These are phyloP conservation scores for Eupithecia subumbrata DNA, from an alignment of 2,888 invertebrate genomes.

Conservation along the genomic window DNA sequence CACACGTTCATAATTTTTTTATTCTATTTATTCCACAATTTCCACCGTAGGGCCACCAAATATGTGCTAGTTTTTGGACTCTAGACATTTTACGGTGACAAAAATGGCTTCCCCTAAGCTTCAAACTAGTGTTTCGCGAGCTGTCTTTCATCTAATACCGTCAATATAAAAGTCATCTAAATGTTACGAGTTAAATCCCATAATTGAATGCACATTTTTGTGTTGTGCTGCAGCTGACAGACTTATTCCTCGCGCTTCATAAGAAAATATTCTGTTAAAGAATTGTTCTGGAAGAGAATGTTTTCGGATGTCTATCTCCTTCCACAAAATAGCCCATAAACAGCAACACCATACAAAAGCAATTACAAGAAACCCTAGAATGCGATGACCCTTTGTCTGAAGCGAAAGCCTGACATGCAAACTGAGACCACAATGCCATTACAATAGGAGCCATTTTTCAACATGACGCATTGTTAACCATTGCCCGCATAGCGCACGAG, in stretches of 20 bases:
- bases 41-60: no score
- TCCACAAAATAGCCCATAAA: constrained; percentile 6
- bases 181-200: no score
- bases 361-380: constrained; percentile 21
- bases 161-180: no score
- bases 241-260: neutral
- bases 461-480: constrained; percentile 47
- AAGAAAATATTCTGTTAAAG: neutral
- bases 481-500: constrained; percentile 67
- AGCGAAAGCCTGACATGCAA: constrained; percentile 6
- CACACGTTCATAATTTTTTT: neutral
- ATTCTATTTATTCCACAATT: no score
- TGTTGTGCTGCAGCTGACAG: no score
- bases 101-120: no score
- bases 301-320: neutral
- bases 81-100: no score
- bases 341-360: constrained; percentile 14
- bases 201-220: no score
- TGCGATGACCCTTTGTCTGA: constrained; percentile 23
- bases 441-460: constrained; percentile 15
- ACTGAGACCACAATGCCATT: neutral
- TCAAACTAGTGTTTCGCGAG: no score
- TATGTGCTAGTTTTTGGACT: no score
- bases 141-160: no score
- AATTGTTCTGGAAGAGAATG: neutral